phyloP scores from a whole-genome alignment of 2,113 vertebrate species.

The Guaruba guarouba region DNA sequence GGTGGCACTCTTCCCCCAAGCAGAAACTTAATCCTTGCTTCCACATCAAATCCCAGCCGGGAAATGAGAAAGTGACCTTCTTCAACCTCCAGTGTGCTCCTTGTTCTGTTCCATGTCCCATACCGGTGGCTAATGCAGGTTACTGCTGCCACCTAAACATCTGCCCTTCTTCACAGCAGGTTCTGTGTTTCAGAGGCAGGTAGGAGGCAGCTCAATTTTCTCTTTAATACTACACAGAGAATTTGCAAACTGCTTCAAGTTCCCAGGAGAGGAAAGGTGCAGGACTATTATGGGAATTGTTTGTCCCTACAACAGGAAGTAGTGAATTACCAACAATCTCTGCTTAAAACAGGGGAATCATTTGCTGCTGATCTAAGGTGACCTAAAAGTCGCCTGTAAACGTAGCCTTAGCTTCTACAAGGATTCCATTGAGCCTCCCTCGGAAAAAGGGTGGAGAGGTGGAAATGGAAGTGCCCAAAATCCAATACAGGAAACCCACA shows the following conservation, averaged over 20 bases:
- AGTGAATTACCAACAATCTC: neutral
- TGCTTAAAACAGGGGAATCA: neutral
- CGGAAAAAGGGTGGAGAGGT: neutral
- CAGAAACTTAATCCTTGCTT: neutral
- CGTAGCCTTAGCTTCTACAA: constrained; percentile 36
- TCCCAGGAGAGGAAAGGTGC: neutral
- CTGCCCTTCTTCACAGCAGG: neutral
- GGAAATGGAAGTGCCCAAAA: neutral
- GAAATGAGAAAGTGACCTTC: neutral
- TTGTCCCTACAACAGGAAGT: neutral
- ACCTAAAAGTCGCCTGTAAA: constrained; percentile 41
- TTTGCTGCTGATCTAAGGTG: neutral
- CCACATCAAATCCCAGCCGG: neutral
- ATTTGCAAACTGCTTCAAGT: neutral
- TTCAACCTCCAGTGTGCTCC: neutral
- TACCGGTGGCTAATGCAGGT: fast-evolving
- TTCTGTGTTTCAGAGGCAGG: neutral
- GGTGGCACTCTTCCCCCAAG: neutral
- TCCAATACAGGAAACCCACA: constrained; percentile 37
- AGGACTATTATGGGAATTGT: neutral
- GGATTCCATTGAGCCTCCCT: neutral
- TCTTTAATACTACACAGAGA: neutral
- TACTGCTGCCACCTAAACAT: neutral
- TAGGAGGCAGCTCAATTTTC: neutral
- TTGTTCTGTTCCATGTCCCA: fast-evolving